Conservation (phyloP, 1,140 invertebrate species). For the Nilaparvata lugens region DNA sequence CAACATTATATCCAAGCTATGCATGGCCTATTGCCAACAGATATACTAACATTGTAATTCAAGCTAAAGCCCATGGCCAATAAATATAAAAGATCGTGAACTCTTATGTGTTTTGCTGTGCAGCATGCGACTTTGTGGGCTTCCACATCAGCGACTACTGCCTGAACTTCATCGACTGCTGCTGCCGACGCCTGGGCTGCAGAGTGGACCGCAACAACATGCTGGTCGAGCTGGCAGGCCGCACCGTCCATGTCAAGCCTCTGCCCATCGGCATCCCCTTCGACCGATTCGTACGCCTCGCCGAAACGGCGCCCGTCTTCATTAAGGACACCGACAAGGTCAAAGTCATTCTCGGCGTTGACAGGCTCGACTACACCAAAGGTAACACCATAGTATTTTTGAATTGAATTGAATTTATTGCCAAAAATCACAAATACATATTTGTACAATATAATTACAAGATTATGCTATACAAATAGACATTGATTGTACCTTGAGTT, state of each 20-base stretch:
- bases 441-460: too few species aligned
- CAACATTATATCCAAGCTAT: too few species aligned
- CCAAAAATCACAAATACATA: too few species aligned
- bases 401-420: too few species aligned
- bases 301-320: constrained; percentile 66
- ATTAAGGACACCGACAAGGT: constrained; percentile 40
- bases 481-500: too few species aligned
- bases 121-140: constrained; percentile 83
- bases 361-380: constrained; percentile 86
- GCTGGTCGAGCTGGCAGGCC: constrained; percentile 70
- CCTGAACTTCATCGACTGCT: constrained; percentile 84
- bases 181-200: constrained; percentile 74
- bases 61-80: too few species aligned
- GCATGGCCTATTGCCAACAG: too few species aligned
- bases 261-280: constrained; percentile 82
- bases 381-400: constrained; percentile 34
- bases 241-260: constrained; percentile 70
- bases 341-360: constrained; percentile 81
- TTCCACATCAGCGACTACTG: constrained; percentile 89
- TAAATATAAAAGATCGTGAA: too few species aligned
- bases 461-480: too few species aligned
- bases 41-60: too few species aligned
- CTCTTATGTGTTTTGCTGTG: constrained; percentile 26
- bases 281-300: constrained; percentile 73
- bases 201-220: constrained; percentile 79